Percentiles rank a stretch among this genome's conserved stretches.
Evolutionary conservation across 2,113 vertebrate genomes (phyloP).

Genomic region (Nannobrachium achirus): DNA sequence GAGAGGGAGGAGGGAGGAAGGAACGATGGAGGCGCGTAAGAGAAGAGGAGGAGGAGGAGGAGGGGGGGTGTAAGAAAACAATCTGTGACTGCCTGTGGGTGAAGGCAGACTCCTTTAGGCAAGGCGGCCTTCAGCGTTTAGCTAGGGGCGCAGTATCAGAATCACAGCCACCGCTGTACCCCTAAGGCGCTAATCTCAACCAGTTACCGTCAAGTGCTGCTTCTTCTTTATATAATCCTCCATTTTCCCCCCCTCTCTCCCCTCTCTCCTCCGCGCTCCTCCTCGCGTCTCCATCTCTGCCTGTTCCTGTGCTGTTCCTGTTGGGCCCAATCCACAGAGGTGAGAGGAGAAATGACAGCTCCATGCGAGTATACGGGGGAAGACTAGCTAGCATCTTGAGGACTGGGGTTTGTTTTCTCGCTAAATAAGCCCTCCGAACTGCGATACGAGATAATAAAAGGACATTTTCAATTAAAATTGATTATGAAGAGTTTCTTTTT

Average conservation of each 20-base stretch:
- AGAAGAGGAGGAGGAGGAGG: slow-evolving; percentile 25
- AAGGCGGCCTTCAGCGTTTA: slow-evolving; percentile 81
- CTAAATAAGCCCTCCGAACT: slow-evolving; percentile 1
- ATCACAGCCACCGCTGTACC: slow-evolving; percentile 81
- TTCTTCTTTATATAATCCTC: slow-evolving; percentile 78
- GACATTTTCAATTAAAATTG: too few relatives aligned
- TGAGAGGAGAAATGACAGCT: slow-evolving; percentile 72
- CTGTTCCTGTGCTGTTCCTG: slow-evolving; percentile 51
- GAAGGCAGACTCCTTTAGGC: slow-evolving; percentile 78
- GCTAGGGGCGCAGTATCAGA: slow-evolving; percentile 78
- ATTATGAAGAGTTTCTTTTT: too few relatives aligned
- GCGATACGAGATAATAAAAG: too few relatives aligned
- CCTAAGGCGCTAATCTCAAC: slow-evolving; percentile 81
- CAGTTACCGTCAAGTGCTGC: slow-evolving; percentile 79
- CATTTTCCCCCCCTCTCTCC: slow-evolving; percentile 52
- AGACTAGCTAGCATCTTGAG: slow-evolving; percentile 55
- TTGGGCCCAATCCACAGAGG: slow-evolving; percentile 65
- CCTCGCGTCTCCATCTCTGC: slow-evolving; percentile 62
- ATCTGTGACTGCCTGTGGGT: slow-evolving; percentile 78
- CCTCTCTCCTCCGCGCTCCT: slow-evolving; percentile 44
- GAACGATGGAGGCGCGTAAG: not conserved
- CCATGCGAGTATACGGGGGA: slow-evolving; percentile 52
- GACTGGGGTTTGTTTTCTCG: slow-evolving; percentile 44
- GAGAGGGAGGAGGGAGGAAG: not conserved
- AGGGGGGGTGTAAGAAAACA: slow-evolving; percentile 74